phyloP scores from a whole-genome alignment of 2,888 invertebrate species.

The Hydraecia micacea region DNA sequence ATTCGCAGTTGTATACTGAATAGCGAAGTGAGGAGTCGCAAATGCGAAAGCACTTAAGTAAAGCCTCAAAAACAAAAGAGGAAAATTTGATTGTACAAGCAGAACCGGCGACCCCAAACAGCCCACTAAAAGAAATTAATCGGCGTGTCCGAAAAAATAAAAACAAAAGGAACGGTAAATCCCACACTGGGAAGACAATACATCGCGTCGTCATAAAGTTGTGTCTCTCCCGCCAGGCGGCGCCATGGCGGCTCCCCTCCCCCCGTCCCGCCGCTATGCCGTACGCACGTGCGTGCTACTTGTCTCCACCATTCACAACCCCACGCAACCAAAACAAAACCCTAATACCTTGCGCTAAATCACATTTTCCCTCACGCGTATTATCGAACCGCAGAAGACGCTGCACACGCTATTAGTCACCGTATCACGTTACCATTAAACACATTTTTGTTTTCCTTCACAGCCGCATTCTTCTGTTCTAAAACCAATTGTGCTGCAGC shows the following conservation, averaged over 20 bases:
- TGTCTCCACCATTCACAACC: slow-evolving; percentile 76
- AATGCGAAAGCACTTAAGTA: slow-evolving; percentile 71
- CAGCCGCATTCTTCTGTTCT: slow-evolving; percentile 79
- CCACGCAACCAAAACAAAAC: slow-evolving; percentile 75
- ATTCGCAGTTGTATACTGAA: slow-evolving; percentile 59
- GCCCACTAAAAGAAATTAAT: slow-evolving; percentile 85
- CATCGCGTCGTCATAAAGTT: slow-evolving; percentile 87
- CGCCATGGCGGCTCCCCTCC: slow-evolving; percentile 78
- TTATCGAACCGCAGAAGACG: slow-evolving; percentile 66
- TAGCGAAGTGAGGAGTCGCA: slow-evolving; percentile 56
- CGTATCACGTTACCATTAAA: slow-evolving; percentile 84
- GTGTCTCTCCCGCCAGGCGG: slow-evolving; percentile 88
- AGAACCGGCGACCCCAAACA: slow-evolving; percentile 75
- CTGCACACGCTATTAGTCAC: slow-evolving; percentile 82
- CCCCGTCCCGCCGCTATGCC: slow-evolving; percentile 64
- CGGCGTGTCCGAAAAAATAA: slow-evolving; percentile 84
- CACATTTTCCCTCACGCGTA: slow-evolving; percentile 67
- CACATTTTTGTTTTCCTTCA: slow-evolving; percentile 81
- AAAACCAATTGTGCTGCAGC: slow-evolving; percentile 83
- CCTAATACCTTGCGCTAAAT: slow-evolving; percentile 77
- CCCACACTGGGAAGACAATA: slow-evolving; percentile 88
- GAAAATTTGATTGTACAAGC: slow-evolving; percentile 75
- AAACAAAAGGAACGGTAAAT: slow-evolving; percentile 86
- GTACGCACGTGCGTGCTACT: slow-evolving; percentile 88
- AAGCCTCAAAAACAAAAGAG: slow-evolving; percentile 71